These are phyloP conservation scores for Oeneis ivallda DNA, from an alignment of 2,888 invertebrate genomes.

Conservation along the genomic window DNA sequence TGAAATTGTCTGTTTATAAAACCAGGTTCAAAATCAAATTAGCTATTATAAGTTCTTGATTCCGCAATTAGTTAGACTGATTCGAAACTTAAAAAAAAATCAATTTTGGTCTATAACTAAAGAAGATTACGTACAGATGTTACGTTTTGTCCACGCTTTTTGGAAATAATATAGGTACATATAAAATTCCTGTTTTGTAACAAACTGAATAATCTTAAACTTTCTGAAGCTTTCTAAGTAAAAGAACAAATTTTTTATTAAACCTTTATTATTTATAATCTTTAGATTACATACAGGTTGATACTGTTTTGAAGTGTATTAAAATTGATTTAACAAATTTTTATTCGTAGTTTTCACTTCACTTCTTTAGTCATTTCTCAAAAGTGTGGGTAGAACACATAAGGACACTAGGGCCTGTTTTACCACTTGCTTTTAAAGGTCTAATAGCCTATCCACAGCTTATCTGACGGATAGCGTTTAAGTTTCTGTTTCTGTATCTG, in stretches of 20 bases:
- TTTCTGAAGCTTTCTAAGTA: neutral
- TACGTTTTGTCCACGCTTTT: neutral
- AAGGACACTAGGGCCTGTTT: too few species aligned
- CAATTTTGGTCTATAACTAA: neutral
- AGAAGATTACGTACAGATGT: too few species aligned
- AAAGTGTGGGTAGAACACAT: neutral
- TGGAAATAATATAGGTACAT: neutral
- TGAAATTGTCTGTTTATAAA: neutral
- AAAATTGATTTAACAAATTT: neutral
- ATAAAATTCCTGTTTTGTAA: neutral
- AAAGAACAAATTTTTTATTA: neutral
- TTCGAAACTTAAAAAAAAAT: neutral
- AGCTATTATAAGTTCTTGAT: neutral
- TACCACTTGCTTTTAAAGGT: too few species aligned
- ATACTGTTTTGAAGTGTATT: neutral
- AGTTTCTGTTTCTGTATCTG: too few species aligned
- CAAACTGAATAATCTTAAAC: neutral
- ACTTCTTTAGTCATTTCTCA: neutral
- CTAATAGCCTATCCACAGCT: too few species aligned
- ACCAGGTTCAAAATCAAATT: neutral
- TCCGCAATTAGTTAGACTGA: neutral
- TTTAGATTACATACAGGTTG: neutral
- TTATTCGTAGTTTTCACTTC: neutral
- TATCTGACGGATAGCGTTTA: too few species aligned
- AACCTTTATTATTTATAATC: neutral